phyloP scores from a whole-genome alignment of 2,888 invertebrate species.

The Magallana nippona region DNA sequence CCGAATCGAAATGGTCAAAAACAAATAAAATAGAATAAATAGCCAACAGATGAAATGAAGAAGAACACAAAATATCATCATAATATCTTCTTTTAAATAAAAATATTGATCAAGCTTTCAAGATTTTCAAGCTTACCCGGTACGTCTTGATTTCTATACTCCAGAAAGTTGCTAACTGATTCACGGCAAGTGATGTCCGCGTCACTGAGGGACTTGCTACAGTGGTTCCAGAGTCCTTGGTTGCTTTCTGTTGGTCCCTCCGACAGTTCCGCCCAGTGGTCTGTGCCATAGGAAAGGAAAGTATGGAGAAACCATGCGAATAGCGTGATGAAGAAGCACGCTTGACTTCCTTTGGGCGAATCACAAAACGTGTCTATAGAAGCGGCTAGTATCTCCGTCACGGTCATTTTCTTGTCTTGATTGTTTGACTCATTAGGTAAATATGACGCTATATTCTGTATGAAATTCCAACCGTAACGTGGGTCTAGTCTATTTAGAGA shows the following conservation, averaged over 20 bases:
- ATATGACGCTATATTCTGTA: too few species aligned
- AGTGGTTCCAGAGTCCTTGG: slow-evolving; percentile 31
- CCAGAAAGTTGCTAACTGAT: background rate
- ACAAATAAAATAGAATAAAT: too few species aligned
- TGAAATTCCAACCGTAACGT: too few species aligned
- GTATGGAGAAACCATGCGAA: slow-evolving; percentile 9
- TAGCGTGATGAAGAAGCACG: slow-evolving; percentile 11
- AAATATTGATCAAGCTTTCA: too few species aligned
- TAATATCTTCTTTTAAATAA: too few species aligned
- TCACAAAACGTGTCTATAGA: slow-evolving; percentile 16
- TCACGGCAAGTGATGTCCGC: background rate
- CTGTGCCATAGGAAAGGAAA: background rate
- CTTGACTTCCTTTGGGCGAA: background rate
- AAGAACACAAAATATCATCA: too few species aligned
- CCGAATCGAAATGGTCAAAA: too few species aligned
- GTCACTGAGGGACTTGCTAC: background rate
- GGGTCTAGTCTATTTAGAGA: too few species aligned
- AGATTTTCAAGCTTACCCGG: background rate
- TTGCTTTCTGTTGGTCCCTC: background rate
- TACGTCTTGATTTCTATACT: background rate
- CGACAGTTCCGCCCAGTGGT: background rate
- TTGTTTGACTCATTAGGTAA: too few species aligned
- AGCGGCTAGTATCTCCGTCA: background rate
- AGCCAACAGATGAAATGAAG: too few species aligned
- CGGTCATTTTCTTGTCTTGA: background rate